Base-by-base conservation (phyloP, 2,888 invertebrate genomes). In the Cactoblastis cactorum region DNA sequence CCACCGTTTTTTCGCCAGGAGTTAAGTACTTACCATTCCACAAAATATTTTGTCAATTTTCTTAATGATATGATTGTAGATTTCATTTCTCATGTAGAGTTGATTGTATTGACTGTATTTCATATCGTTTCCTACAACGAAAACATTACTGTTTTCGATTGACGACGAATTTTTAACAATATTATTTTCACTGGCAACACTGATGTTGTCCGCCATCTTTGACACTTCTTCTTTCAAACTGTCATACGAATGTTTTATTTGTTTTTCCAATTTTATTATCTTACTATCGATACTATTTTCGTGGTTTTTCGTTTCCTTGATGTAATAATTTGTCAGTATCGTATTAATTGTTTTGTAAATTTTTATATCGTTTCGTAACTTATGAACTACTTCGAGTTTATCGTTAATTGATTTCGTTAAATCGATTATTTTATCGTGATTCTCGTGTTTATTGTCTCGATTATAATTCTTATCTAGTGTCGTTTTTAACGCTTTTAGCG, bases 21-120 rank as follows among this genome's bases (percentile, higher is more conserved):
- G n/a, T n/a, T n/a, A n/a, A n/a, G n/a, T n/a, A 82, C 88, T 88
- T 63, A 89, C 88, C 88, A 84, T 70, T n/a, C 82, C 77, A 67
- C 78, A 77, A 66, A 84, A 87, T 11, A 89, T 59, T 54, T 80
- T 85, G 67, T 89, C 88, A 54, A 88, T 88, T 59, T 86, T 87
- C 63, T 65, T 77, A 50, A 89, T 86, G 56, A 89, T 80, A 37
- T 67, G 69, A 59, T 87, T 88, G 50, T 88, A 88, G 18, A 88
- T 88, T 50, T 88, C 81, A 59, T 80, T 89, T 17, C 64, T 76
- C 9, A 80, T 59, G 45, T 71, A 72, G 34, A 87, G 56, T 53
- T 87, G 79, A 49, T 77, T 84, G 22, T 73, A 74, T 50, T 77
- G 79, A 49, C 65, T 79, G 45, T 59, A 72, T 58, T 78, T 83